Evolutionary conservation across 2,113 vertebrate species (phyloP).

Genomic region (Excalfactoria chinensis): DNA sequence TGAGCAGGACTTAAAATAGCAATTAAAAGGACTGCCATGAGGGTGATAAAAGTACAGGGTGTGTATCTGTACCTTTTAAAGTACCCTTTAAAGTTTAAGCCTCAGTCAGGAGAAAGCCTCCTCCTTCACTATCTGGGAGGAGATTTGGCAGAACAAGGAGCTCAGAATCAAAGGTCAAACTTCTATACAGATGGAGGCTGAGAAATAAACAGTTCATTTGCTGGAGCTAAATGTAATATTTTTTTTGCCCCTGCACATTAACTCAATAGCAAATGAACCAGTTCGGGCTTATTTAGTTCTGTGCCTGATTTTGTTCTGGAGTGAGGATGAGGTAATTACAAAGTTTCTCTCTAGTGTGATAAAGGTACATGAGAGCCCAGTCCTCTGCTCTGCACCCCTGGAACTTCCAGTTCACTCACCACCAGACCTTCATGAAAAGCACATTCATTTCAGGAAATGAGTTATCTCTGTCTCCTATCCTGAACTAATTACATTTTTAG

Average conservation of each 20-base stretch:
- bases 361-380: neutral
- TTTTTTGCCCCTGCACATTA: slow-evolving; percentile 17
- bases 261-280: neutral
- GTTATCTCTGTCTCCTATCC: neutral
- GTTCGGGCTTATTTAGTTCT: slow-evolving; percentile 56
- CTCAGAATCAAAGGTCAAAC: neutral
- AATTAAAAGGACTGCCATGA: neutral
- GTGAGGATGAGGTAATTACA: slow-evolving; percentile 69
- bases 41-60: neutral
- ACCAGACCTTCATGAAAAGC: slow-evolving; percentile 25
- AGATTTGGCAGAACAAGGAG: neutral
- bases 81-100: neutral
- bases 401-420: slow-evolving; percentile 63
- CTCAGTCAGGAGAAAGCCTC: neutral
- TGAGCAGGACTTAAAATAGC: neutral
- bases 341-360: slow-evolving; percentile 61
- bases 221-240: neutral
- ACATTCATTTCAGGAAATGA: slow-evolving; percentile 71
- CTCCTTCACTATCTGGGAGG: neutral
- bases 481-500: neutral
- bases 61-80: neutral
- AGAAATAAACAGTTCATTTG: slow-evolving; percentile 6
- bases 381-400: neutral
- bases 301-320: slow-evolving; percentile 75
- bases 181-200: neutral